phyloP scores from a whole-genome alignment of 1,140 invertebrate genomes.

The Lepidurus packardi region DNA sequence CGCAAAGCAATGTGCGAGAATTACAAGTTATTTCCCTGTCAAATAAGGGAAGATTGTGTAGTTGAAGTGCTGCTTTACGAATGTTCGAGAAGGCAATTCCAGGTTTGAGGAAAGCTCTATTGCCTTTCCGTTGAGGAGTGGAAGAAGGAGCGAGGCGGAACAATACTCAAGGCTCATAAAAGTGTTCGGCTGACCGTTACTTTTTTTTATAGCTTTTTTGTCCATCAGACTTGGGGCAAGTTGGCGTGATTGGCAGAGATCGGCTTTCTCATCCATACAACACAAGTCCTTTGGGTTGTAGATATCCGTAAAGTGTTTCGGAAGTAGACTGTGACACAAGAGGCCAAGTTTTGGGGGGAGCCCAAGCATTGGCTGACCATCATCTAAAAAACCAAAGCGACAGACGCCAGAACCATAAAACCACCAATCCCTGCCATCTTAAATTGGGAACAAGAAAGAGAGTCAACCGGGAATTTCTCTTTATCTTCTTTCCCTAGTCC shows the following conservation, averaged over 20 bases:
- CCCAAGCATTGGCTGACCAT: not conserved
- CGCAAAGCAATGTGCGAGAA: too few relatives aligned
- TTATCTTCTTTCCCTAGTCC: too few relatives aligned
- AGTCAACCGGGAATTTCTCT: too few relatives aligned
- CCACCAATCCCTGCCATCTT: not conserved
- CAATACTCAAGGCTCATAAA: not conserved
- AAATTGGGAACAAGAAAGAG: not conserved
- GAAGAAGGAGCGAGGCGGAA: not conserved
- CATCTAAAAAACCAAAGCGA: not conserved
- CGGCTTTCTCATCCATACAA: slow-evolving; percentile 6
- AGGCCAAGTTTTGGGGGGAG: not conserved
- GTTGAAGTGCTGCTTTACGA: too few relatives aligned
- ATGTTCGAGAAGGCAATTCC: not conserved
- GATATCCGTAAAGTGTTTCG: not conserved
- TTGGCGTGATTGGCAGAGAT: not conserved
- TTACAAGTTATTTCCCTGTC: too few relatives aligned
- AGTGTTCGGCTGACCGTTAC: not conserved
- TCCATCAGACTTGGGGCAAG: not conserved
- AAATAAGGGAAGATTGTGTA: too few relatives aligned
- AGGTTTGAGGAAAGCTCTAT: too few relatives aligned
- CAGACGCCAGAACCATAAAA: not conserved
- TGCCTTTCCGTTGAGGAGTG: not conserved
- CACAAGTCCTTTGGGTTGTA: not conserved
- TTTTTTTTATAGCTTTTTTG: not conserved
- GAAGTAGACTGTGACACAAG: slow-evolving; percentile 10